Evolutionary conservation across 2,888 invertebrate genomes (phyloP).

Genomic region (Apodemia duryi): DNA sequence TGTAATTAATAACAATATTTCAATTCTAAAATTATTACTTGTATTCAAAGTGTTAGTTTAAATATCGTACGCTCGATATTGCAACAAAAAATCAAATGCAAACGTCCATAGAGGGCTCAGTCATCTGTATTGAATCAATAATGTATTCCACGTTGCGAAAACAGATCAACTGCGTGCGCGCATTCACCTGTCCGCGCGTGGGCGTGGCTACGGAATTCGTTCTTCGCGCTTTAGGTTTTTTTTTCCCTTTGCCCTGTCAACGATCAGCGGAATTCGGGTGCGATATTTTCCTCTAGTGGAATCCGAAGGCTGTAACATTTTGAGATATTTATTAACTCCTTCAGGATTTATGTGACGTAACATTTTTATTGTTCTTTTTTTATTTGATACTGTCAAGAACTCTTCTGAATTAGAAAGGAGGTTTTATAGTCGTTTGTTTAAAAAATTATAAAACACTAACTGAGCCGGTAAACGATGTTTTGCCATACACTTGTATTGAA

Average conservation of each 20-base stretch:
- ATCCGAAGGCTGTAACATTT: constrained; percentile 69
- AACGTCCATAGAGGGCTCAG: constrained; percentile 37
- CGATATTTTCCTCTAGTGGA: constrained; percentile 73
- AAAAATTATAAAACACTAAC: no score
- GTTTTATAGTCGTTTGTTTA: not conserved
- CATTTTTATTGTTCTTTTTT: constrained; percentile 50
- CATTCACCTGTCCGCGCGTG: constrained; percentile 76
- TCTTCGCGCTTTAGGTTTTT: constrained; percentile 46
- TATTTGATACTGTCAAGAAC: constrained; percentile 42
- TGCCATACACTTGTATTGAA: no score
- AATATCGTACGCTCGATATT: no score
- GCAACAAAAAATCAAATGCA: no score
- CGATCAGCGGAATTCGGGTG: constrained; percentile 71
- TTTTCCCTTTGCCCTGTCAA: constrained; percentile 64
- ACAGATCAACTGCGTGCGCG: constrained; percentile 52
- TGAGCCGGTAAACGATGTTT: no score
- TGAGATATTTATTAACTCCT: constrained; percentile 61
- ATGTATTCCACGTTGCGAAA: constrained; percentile 58
- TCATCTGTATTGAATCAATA: constrained; percentile 65
- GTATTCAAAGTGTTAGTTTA: no score
- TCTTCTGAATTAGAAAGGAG: not conserved
- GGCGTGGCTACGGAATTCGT: constrained; percentile 65
- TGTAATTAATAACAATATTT: no score
- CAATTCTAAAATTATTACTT: no score
- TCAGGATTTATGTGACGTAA: constrained; percentile 54